Conservation (phyloP, 2,888 invertebrate genomes). For the Omphaloscelis lunosa region DNA sequence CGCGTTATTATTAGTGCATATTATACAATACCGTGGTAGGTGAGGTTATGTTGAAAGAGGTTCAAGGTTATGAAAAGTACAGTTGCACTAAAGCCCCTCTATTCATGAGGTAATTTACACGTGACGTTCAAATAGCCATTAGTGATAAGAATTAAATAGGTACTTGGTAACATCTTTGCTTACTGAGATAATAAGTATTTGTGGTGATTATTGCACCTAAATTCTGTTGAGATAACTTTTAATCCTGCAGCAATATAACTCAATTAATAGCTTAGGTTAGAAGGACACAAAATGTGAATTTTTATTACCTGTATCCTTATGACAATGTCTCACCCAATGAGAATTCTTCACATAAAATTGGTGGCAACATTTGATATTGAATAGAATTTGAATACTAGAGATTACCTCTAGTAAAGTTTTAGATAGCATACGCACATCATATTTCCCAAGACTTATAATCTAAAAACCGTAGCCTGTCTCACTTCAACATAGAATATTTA, state of each 20-base stretch:
- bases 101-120: conserved; percentile 33
- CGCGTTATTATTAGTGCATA: conserved; percentile 87
- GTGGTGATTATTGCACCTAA: neutral
- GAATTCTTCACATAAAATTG: conserved; percentile 26
- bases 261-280: neutral
- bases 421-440: neutral
- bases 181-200: conserved; percentile 37
- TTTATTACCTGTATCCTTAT: neutral
- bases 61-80: conserved; percentile 64
- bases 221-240: conserved; percentile 15
- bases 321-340: conserved; percentile 14
- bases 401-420: neutral
- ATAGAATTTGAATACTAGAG: neutral
- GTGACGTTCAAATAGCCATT: conserved; percentile 51
- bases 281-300: neutral
- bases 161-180: conserved; percentile 45
- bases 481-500: neutral
- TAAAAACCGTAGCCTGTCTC: neutral
- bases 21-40: conserved; percentile 76
- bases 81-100: conserved; percentile 22
- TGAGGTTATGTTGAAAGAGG: conserved; percentile 67
- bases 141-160: conserved; percentile 51
- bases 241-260: conserved; percentile 3
- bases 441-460: neutral
- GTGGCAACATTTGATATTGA: conserved; percentile 6